These are phyloP conservation scores for Callaeas wilsoni DNA, from an alignment of 2,113 vertebrate genomes.

Conservation along the genomic window DNA sequence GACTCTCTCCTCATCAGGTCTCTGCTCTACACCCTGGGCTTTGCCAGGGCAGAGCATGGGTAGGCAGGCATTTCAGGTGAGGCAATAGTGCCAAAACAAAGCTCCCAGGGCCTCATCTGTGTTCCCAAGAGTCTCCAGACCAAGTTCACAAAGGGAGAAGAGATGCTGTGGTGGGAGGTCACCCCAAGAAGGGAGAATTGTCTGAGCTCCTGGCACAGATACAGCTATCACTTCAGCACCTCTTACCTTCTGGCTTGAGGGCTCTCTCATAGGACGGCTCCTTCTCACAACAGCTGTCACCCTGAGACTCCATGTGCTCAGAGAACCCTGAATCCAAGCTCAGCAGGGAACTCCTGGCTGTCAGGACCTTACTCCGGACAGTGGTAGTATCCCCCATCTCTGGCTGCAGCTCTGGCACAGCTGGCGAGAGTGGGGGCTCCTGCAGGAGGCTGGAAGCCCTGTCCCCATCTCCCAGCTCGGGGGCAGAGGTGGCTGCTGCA, in stretches of 20 bases:
- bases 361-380: slow-evolving; percentile 58
- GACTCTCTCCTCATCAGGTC: not conserved
- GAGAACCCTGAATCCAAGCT: slow-evolving; percentile 85
- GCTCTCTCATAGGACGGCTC: slow-evolving; percentile 86
- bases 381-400: slow-evolving; percentile 48
- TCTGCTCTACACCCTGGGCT: not conserved
- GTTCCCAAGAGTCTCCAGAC: not conserved
- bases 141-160: not conserved
- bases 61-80: slow-evolving; percentile 1
- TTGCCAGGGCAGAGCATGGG: slow-evolving; percentile 17
- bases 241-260: slow-evolving; percentile 89
- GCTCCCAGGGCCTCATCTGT: not conserved
- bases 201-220: not conserved
- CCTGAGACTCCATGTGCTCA: slow-evolving; percentile 72
- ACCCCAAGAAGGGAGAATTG: not conserved
- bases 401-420: slow-evolving; percentile 49
- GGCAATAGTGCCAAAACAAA: not conserved
- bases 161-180: not conserved
- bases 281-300: slow-evolving; percentile 78
- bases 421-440: slow-evolving; percentile 50
- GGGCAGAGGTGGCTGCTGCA: not conserved
- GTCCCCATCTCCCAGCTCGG: slow-evolving; percentile 63
- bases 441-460: slow-evolving; percentile 57
- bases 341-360: slow-evolving; percentile 63
- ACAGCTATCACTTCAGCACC: not conserved